Evolutionary conservation across 2,797 vertebrate species (phyloP).

Genomic region (Spatula versicolor): DNA sequence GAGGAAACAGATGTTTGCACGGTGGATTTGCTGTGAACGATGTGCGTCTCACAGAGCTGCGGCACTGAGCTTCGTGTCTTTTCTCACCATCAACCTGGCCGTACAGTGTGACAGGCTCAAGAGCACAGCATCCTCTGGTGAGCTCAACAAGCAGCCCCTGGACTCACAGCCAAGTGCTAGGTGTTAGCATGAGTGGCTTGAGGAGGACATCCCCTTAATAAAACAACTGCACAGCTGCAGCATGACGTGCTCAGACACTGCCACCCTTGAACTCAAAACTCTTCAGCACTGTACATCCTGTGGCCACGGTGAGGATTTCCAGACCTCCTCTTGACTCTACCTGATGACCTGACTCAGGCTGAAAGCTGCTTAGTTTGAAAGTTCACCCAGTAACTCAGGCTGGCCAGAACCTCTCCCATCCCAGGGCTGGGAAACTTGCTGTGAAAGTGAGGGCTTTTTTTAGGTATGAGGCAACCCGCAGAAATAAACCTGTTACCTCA

Average conservation of each 20-base stretch:
- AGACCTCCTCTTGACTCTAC: not conserved
- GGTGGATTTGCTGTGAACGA: fast-evolving
- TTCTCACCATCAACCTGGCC: not conserved
- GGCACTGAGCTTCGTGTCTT: not conserved
- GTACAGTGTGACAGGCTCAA: not conserved
- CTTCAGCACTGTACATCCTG: not conserved
- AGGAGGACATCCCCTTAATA: not conserved
- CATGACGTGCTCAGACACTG: not conserved
- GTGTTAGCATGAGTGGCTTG: not conserved
- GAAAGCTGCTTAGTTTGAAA: not conserved
- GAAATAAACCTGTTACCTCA: not conserved
- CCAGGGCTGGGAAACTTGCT: not conserved
- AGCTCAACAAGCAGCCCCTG: not conserved
- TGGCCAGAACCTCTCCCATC: not conserved
- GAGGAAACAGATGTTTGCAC: not conserved
- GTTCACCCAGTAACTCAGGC: not conserved
- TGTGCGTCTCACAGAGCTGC: not conserved
- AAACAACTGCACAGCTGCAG: not conserved
- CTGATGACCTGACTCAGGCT: not conserved
- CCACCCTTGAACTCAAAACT: not conserved
- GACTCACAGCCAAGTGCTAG: not conserved
- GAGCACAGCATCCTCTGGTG: not conserved
- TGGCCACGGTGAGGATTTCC: not conserved
- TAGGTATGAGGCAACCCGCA: not conserved
- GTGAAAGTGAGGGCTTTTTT: not conserved